Evolutionary conservation across 1,140 invertebrate species (phyloP).

Genomic region (Drosophila gunungcola): DNA sequence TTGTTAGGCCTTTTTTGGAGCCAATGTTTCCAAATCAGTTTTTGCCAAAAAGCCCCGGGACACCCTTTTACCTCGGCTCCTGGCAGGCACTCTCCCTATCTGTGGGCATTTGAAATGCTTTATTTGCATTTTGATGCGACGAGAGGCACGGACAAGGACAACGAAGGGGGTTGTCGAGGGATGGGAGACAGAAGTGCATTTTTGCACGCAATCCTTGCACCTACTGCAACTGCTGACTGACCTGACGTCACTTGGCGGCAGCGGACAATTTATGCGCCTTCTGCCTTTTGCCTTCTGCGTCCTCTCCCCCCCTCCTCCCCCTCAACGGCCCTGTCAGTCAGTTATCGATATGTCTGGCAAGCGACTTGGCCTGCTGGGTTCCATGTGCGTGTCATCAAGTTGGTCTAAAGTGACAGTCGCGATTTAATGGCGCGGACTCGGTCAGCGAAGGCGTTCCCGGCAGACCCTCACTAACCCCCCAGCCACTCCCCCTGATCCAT

Average conservation of each 20-base stretch:
- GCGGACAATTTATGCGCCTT: constrained; percentile 79
- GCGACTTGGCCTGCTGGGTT: constrained; percentile 32
- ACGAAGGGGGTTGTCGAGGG: neutral
- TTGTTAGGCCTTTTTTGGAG: neutral
- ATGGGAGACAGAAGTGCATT: constrained; percentile 71
- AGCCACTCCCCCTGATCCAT: neutral
- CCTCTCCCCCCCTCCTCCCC: constrained; percentile 15
- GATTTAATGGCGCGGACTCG: constrained; percentile 78
- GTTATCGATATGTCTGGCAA: constrained; percentile 56
- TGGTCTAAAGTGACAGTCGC: constrained; percentile 84
- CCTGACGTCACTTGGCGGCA: constrained; percentile 76
- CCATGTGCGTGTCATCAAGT: constrained; percentile 84
- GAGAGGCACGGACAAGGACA: constrained; percentile 54
- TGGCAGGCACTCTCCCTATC: constrained; percentile 26
- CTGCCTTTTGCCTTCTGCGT: constrained; percentile 13
- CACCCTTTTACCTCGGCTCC: constrained; percentile 3
- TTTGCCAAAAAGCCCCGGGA: constrained; percentile 5
- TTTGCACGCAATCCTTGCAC: constrained; percentile 79
- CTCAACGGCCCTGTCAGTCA: constrained; percentile 28
- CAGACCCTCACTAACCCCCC: constrained; percentile 4
- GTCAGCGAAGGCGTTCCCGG: constrained; percentile 59
- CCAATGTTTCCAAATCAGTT: neutral
- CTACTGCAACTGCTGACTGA: constrained; percentile 68
- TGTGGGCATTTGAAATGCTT: constrained; percentile 76
- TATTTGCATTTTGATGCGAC: constrained; percentile 83